These are phyloP conservation scores for Schizaphis graminum DNA, from an alignment of 2,888 invertebrate species.

Conservation along the genomic window DNA sequence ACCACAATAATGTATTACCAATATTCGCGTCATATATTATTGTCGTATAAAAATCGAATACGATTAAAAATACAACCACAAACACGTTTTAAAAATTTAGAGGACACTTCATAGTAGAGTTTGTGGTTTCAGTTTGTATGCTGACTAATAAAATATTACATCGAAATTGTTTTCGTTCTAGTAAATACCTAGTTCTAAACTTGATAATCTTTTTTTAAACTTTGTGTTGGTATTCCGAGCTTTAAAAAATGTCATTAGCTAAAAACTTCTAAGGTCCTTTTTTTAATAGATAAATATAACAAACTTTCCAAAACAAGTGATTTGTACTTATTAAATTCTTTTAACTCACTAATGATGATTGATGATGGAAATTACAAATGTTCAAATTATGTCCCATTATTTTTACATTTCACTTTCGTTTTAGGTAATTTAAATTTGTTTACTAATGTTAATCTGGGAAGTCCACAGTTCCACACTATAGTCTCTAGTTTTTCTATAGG, in stretches of 20 bases:
- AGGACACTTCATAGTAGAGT: neutral
- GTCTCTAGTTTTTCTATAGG: neutral
- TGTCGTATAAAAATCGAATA: neutral
- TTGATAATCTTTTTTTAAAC: neutral
- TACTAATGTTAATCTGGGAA: neutral
- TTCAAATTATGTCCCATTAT: neutral
- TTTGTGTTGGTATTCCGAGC: neutral
- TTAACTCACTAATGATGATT: conserved; percentile 8
- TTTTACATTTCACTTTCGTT: neutral
- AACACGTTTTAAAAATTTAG: conserved; percentile 13
- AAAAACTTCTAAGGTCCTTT: neutral
- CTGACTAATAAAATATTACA: neutral
- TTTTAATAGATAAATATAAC: neutral
- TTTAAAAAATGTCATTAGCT: neutral
- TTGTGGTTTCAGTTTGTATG: neutral
- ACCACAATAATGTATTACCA: neutral
- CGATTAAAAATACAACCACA: neutral
- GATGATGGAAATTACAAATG: neutral
- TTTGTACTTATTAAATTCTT: neutral
- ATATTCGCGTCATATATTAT: neutral
- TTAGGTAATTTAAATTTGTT: neutral
- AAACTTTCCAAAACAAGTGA: neutral
- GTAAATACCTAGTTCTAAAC: neutral
- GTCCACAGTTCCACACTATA: neutral
- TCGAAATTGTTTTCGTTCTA: neutral